Evolutionary conservation across 2,888 invertebrate genomes (phyloP).

Genomic region (Drosophila vallismaia): DNA sequence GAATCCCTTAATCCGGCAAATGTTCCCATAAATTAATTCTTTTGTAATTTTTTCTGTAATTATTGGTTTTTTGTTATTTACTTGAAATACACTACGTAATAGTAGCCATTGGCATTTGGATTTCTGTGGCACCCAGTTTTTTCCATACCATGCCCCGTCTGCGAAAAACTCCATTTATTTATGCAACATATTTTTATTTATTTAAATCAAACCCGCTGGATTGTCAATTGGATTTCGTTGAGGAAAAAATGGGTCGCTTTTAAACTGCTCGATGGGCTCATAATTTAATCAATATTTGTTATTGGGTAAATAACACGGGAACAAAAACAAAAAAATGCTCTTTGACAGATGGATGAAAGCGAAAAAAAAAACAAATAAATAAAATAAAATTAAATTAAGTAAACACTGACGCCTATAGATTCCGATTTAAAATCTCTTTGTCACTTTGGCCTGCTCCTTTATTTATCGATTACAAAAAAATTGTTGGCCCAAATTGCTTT

Average conservation of each 20-base stretch:
- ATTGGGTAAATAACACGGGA: constrained; percentile 20
- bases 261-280: constrained; percentile 38
- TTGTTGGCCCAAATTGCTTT: constrained; percentile 32
- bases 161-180: constrained; percentile 23
- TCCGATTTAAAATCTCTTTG: constrained; percentile 23
- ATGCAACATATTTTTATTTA: constrained; percentile 31
- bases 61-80: constrained; percentile 1
- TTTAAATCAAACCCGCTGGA: constrained; percentile 40
- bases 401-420: constrained; percentile 4
- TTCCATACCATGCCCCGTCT: not conserved
- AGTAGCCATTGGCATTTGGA: constrained; percentile 20
- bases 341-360: constrained; percentile 31
- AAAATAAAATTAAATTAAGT: constrained; percentile 10
- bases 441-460: constrained; percentile 9
- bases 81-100: constrained; percentile 22
- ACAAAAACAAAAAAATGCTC: constrained; percentile 5
- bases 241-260: constrained; percentile 15
- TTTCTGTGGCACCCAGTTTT: constrained; percentile 18
- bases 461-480: constrained; percentile 35
- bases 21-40: constrained; percentile 15
- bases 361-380: constrained; percentile 5
- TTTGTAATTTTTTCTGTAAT: not conserved
- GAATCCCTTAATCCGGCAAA: not conserved
- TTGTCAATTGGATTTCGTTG: constrained; percentile 22
- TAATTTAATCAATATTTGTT: constrained; percentile 49